Evolutionary conservation across 1,140 invertebrate species (phyloP).

Genomic region (Phymorhynchus buccinoides): DNA sequence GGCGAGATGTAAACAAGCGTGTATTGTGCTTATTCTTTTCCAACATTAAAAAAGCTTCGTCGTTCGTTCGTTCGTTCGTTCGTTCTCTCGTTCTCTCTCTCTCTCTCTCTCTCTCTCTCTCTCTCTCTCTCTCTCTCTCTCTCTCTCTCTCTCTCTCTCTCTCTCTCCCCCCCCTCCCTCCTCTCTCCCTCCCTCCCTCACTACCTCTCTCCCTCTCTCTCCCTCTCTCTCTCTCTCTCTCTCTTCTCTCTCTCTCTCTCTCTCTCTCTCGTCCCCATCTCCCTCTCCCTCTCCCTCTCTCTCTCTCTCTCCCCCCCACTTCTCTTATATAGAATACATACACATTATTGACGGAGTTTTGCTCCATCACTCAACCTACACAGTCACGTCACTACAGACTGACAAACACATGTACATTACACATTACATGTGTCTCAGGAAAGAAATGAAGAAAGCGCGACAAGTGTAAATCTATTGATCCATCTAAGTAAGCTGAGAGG

Average conservation of each 20-base stretch:
- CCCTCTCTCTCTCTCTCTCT: background rate
- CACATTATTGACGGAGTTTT: too few relatives aligned
- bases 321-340: background rate
- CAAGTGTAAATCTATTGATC: background rate
- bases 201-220: background rate
- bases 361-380: too few relatives aligned
- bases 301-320: background rate
- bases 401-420: background rate
- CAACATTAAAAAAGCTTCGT: too few relatives aligned
- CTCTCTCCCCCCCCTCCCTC: background rate
- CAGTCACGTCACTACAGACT: too few relatives aligned
- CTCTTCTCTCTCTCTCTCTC: too few relatives aligned
- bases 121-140: background rate
- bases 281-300: background rate
- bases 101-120: background rate
- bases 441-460: constrained; percentile 1
- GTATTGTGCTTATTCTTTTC: too few relatives aligned
- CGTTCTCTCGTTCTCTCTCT: background rate
- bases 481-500: background rate
- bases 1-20: too few relatives aligned
- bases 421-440: background rate
- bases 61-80: background rate
- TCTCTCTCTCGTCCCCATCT: background rate
- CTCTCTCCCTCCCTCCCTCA: background rate
- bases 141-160: too few relatives aligned